Conservation (phyloP, 2,113 vertebrate species). For the Vulpes ferrilata region DNA sequence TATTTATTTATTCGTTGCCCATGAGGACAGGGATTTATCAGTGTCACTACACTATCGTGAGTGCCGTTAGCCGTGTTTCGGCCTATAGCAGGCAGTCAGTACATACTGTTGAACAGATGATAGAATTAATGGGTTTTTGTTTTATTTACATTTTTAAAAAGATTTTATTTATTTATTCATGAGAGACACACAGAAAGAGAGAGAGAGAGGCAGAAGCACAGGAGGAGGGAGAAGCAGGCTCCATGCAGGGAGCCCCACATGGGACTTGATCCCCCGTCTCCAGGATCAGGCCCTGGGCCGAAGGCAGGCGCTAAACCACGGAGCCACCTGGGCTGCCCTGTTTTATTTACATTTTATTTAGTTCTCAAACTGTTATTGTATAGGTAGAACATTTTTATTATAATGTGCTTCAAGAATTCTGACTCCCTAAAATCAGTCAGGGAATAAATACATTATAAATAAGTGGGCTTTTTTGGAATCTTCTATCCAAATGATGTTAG, state of each 20-base stretch:
- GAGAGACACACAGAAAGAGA: too few species aligned
- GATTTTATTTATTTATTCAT: too few species aligned
- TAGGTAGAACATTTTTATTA: background rate
- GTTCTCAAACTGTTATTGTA: background rate
- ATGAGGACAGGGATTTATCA: background rate
- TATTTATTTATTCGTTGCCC: background rate
- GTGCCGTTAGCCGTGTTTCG: background rate
- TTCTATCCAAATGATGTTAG: background rate
- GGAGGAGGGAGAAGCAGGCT: too few species aligned
- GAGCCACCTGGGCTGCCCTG: too few species aligned
- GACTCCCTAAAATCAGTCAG: background rate
- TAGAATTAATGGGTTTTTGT: background rate
- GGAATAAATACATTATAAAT: background rate
- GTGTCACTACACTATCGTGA: background rate
- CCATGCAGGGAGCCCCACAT: too few species aligned
- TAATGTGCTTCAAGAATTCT: background rate
- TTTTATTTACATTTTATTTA: constrained; percentile 41
- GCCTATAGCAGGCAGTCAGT: background rate
- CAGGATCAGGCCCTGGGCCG: too few species aligned
- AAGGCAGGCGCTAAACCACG: too few species aligned
- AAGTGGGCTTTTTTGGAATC: background rate
- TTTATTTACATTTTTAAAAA: background rate
- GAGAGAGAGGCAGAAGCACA: too few species aligned
- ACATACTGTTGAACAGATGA: background rate
- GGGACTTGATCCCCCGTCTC: too few species aligned